Percentiles rank a stretch among this genome's conserved stretches.
Conservation (phyloP, 2,797 vertebrate species). For the Neosilurus mollespiculum region DNA sequence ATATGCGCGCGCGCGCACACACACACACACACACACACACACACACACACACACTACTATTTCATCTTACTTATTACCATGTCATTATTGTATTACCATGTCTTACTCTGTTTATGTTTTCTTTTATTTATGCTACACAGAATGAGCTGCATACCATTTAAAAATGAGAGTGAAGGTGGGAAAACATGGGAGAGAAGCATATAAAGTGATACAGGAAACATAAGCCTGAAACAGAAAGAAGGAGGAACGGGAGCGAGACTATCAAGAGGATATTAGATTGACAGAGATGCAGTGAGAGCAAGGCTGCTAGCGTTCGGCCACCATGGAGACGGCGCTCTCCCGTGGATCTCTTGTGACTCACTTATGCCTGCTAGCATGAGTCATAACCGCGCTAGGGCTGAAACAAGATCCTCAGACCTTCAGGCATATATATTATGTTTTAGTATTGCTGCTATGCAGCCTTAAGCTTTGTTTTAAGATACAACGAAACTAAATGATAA, state of each 20-base stretch:
- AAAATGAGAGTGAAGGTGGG: not conserved
- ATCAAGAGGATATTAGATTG: constrained; percentile 17
- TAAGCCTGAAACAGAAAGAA: not conserved
- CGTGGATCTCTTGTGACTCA: constrained; percentile 54
- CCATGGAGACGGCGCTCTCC: constrained; percentile 48
- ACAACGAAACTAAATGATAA: not conserved
- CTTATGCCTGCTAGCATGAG: constrained; percentile 51
- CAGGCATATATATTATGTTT: constrained; percentile 37
- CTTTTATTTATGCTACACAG: not conserved
- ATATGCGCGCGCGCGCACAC: not conserved
- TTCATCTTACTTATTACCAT: no score
- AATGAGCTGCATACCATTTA: not conserved
- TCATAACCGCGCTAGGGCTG: constrained; percentile 48
- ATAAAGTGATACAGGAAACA: not conserved
- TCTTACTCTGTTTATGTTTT: not conserved
- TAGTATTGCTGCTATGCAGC: constrained; percentile 29
- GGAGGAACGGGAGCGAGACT: not conserved
- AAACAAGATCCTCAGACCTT: constrained; percentile 32
- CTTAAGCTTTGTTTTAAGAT: constrained; percentile 15
- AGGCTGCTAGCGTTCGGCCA: constrained; percentile 37
- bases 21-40: not conserved
- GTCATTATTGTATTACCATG: no score
- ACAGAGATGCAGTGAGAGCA: constrained; percentile 32
- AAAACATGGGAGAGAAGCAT: not conserved
- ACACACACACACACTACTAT: not conserved